Evolutionary conservation across 2,797 vertebrate genomes (phyloP).

Genomic region (Dryobates pubescens): DNA sequence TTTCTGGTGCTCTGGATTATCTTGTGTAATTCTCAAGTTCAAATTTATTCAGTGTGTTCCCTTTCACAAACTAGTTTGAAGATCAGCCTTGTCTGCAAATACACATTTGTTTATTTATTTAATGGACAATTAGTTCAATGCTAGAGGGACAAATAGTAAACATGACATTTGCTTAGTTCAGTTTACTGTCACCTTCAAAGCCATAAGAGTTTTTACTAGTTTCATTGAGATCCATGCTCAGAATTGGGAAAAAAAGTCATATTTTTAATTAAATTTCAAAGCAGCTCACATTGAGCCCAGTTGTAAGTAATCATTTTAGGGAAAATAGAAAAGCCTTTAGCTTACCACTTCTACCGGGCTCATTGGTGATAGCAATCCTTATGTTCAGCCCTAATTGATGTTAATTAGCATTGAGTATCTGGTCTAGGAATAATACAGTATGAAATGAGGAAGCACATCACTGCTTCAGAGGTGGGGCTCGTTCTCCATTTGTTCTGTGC

Average conservation of each 20-base stretch:
- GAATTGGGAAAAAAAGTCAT: slow-evolving; percentile 29
- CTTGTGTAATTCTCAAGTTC: slow-evolving; percentile 46
- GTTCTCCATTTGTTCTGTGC: slow-evolving; percentile 61
- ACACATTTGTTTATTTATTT: slow-evolving; percentile 6
- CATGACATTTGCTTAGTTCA: slow-evolving; percentile 70
- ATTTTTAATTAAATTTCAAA: slow-evolving; percentile 73
- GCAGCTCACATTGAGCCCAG: slow-evolving; percentile 9
- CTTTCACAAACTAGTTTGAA: slow-evolving; percentile 72
- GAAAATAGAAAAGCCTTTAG: slow-evolving; percentile 6
- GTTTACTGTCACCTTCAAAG: slow-evolving; percentile 80
- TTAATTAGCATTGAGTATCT: slow-evolving; percentile 7
- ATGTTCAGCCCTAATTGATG: neutral
- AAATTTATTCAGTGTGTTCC: slow-evolving; percentile 69
- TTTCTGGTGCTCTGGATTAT: slow-evolving; percentile 58
- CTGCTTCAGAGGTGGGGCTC: slow-evolving; percentile 32
- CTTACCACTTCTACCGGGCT: neutral
- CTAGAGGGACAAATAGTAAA: slow-evolving; percentile 73
- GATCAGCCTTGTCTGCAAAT: slow-evolving; percentile 72
- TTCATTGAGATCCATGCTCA: slow-evolving; percentile 65
- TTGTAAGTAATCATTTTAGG: slow-evolving; percentile 58
- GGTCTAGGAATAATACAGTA: neutral
- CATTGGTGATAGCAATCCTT: neutral
- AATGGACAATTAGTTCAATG: slow-evolving; percentile 44
- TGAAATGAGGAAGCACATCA: slow-evolving; percentile 13
- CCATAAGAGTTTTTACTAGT: slow-evolving; percentile 70